These are phyloP conservation scores for Girardia tigrina DNA, from an alignment of 2,888 invertebrate genomes.

Conservation along the genomic window DNA sequence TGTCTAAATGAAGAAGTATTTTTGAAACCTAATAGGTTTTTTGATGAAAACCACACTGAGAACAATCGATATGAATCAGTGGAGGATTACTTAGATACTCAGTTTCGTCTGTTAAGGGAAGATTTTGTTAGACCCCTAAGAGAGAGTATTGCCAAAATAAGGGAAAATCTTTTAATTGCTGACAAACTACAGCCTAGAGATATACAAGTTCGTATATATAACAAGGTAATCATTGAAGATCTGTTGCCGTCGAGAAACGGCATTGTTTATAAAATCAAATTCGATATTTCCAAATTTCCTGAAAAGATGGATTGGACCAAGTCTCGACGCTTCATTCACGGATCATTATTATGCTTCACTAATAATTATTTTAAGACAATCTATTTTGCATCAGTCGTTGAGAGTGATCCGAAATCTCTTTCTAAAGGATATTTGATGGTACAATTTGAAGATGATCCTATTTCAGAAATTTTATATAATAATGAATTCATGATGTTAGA, in stretches of 20 bases:
- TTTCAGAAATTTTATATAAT: neutral
- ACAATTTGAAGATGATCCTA: conserved; percentile 4
- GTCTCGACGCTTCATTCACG: conserved; percentile 57
- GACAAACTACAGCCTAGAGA: neutral
- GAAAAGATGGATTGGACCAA: conserved; percentile 45
- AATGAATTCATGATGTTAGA: conserved; percentile 27
- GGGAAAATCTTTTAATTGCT: neutral
- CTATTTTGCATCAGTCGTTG: neutral
- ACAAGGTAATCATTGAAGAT: conserved; percentile 39
- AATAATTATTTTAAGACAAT: conserved; percentile 1
- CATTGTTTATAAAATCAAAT: conserved; percentile 37
- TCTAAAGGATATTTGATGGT: conserved; percentile 20
- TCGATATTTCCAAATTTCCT: conserved; percentile 29
- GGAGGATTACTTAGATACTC: conserved; percentile 63
- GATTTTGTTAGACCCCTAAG: conserved; percentile 66
- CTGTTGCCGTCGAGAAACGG: conserved; percentile 39
- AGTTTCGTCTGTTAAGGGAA: conserved; percentile 65
- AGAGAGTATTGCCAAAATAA: conserved; percentile 55
- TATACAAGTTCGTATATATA: conserved; percentile 40
- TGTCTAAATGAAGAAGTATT: conserved; percentile 43
- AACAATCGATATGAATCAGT: conserved; percentile 54
- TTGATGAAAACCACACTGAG: conserved; percentile 55
- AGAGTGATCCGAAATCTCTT: neutral
- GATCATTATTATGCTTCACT: conserved; percentile 1
- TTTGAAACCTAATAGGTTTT: conserved; percentile 56